Evolutionary conservation across 1,140 invertebrate species (phyloP).

Genomic region (Cylas formicarius): DNA sequence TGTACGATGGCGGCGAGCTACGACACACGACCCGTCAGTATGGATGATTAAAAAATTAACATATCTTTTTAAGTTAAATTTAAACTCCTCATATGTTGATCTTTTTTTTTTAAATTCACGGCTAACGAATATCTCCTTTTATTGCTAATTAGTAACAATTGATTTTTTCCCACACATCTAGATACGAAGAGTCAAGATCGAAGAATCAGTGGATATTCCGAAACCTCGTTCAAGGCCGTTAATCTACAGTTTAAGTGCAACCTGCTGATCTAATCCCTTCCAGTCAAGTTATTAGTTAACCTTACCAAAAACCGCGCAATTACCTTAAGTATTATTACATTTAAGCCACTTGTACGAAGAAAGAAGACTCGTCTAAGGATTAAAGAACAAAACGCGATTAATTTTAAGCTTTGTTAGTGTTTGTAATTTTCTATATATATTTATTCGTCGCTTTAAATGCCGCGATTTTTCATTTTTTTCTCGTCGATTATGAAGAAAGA

Average conservation of each 20-base stretch:
- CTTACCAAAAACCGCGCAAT: no score
- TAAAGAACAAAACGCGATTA: no score
- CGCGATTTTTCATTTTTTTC: no score
- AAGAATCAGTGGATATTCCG: slow-evolving; percentile 30
- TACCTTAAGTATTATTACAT: no score
- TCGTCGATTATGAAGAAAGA: no score
- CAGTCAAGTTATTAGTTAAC: no score
- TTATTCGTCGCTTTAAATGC: no score
- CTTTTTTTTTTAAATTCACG: slow-evolving; percentile 14
- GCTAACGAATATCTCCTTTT: slow-evolving; percentile 9
- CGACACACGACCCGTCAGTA: slow-evolving; percentile 63
- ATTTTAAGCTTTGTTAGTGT: no score
- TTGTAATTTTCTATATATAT: no score
- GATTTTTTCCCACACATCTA: slow-evolving; percentile 29
- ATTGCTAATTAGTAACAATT: slow-evolving; percentile 27
- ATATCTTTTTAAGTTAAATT: slow-evolving; percentile 11
- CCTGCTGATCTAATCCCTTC: slow-evolving; percentile 33
- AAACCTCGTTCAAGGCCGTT: slow-evolving; percentile 35
- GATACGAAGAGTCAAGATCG: slow-evolving; percentile 40
- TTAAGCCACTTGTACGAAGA: no score
- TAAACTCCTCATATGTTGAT: slow-evolving; percentile 3
- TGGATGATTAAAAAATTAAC: slow-evolving; percentile 52
- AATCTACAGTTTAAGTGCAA: slow-evolving; percentile 39
- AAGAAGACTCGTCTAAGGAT: no score
- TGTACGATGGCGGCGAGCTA: slow-evolving; percentile 60